These are phyloP conservation scores for Oreochromis grahami DNA, from an alignment of 2,797 vertebrate species.

Conservation along the genomic window DNA sequence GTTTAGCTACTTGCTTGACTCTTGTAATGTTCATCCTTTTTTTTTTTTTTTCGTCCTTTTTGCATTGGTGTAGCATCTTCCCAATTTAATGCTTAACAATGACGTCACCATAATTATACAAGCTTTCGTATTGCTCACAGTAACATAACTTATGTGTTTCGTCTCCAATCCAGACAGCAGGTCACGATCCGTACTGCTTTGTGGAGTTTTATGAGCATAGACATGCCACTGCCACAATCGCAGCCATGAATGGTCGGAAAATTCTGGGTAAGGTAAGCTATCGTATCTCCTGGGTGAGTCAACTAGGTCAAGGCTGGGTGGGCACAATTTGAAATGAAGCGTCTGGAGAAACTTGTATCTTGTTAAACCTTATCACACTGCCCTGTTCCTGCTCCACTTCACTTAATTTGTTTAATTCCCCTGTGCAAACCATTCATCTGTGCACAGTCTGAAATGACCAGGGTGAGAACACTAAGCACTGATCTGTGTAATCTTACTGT, in stretches of 20 bases:
- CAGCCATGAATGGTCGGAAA: constrained; percentile 99
- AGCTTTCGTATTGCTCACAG: neutral
- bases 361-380: constrained; percentile 19
- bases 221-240: constrained; percentile 93
- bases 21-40: neutral
- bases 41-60: neutral
- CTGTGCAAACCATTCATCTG: neutral
- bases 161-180: constrained; percentile 84
- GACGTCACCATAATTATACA: neutral
- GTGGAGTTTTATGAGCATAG: constrained; percentile 99
- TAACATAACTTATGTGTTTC: constrained; percentile 16
- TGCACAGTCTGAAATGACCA: constrained; percentile 2
- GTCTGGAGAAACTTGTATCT: constrained; percentile 9
- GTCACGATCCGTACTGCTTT: constrained; percentile 97
- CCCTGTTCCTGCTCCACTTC: constrained; percentile 3
- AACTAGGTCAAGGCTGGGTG: constrained; percentile 44
- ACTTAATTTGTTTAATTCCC: constrained; percentile 25
- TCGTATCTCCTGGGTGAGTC: constrained; percentile 75
- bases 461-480: neutral
- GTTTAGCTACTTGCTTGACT: neutral
- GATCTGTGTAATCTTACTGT: neutral
- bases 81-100: neutral
- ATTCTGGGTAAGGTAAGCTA: constrained; percentile 99
- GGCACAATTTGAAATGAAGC: constrained; percentile 19
- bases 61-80: neutral